Percentiles rank a stretch among this genome's conserved stretches.
These are phyloP conservation scores for Oriolus oriolus DNA, from an alignment of 2,113 vertebrate species.

Conservation along the genomic window DNA sequence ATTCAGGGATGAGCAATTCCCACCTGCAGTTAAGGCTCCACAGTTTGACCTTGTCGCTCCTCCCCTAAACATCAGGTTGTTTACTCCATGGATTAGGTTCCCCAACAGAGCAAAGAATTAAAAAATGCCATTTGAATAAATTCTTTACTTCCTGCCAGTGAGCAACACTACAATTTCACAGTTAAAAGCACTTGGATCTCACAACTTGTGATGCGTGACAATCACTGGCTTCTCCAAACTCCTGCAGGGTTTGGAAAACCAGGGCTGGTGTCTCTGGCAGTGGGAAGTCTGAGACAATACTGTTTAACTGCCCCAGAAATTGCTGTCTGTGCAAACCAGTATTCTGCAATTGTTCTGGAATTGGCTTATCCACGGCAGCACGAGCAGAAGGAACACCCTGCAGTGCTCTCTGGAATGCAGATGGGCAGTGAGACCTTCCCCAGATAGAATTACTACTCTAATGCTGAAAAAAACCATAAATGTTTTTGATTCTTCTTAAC, in stretches of 20 bases:
- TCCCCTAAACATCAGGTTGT: background rate
- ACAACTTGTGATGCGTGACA: background rate
- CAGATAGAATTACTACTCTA: background rate
- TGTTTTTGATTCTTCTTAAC: background rate
- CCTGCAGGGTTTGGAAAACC: background rate
- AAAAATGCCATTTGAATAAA: background rate
- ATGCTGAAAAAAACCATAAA: background rate
- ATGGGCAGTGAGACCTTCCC: background rate
- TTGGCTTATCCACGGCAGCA: background rate
- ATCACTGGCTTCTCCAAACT: background rate
- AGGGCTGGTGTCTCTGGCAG: background rate
- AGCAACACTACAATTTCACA: background rate
- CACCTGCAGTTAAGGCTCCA: background rate
- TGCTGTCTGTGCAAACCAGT: background rate
- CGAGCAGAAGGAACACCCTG: background rate
- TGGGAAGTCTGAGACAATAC: background rate
- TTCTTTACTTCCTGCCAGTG: background rate
- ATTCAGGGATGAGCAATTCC: background rate
- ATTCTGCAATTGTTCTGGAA: background rate
- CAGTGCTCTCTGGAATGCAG: background rate
- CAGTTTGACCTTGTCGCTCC: background rate
- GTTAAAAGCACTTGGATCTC: background rate
- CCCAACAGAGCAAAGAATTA: background rate
- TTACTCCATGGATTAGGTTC: background rate
- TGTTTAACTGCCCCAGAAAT: background rate